Evolutionary conservation across 2,888 invertebrate species (phyloP).

Genomic region (Steromphala cineraria): DNA sequence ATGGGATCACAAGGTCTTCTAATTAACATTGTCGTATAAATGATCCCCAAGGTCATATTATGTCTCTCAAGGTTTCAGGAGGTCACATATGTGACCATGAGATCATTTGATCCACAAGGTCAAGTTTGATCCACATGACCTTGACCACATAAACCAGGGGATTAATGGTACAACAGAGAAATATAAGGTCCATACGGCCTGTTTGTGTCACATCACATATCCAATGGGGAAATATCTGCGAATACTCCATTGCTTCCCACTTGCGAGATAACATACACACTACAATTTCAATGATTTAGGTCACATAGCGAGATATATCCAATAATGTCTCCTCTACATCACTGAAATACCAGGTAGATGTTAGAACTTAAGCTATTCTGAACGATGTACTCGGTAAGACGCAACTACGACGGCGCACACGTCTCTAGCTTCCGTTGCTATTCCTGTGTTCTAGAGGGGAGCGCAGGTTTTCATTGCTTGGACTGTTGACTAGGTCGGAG

Average conservation of each 20-base stretch:
- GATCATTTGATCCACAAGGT: not conserved
- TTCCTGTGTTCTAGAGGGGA: conserved; percentile 71
- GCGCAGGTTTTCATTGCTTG: conserved; percentile 62
- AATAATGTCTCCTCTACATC: not conserved
- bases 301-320: conserved; percentile 7
- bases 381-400: not conserved
- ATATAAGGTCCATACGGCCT: not conserved
- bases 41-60: too few relatives aligned
- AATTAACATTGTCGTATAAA: too few relatives aligned
- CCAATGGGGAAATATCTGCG: not conserved
- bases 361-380: not conserved
- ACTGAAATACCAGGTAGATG: not conserved
- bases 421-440: conserved; percentile 59
- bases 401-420: not conserved
- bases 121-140: not conserved
- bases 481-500: conserved; percentile 77
- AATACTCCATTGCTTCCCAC: too few relatives aligned
- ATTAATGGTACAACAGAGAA: not conserved
- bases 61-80: too few relatives aligned
- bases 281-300: not conserved
- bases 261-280: not conserved
- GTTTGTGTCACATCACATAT: not conserved
- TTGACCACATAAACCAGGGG: not conserved
- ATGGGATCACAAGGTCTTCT: too few relatives aligned
- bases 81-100: too few relatives aligned